Percentiles rank a stretch among this genome's conserved stretches.
phyloP scores from a whole-genome alignment of 2,888 invertebrate species.

The Portevinia maculata region DNA sequence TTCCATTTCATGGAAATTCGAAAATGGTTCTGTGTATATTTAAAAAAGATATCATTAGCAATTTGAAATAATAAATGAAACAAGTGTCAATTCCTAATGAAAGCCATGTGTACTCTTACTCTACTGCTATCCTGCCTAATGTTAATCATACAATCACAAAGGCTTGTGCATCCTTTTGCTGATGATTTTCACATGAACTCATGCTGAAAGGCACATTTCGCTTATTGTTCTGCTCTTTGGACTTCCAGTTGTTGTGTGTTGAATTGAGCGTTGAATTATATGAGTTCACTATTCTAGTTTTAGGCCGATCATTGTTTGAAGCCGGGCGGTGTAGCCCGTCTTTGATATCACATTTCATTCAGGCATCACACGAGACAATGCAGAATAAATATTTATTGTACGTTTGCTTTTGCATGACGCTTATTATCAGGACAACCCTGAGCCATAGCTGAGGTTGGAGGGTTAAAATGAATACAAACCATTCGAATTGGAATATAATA shows the following conservation, averaged over 20 bases:
- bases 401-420: neutral
- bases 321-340: neutral
- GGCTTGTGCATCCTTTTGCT: constrained; percentile 11
- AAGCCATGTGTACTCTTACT: neutral
- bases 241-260: neutral
- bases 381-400: constrained; percentile 23
- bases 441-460: constrained; percentile 10
- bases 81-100: constrained; percentile 23
- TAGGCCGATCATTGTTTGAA: constrained; percentile 7
- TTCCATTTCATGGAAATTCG: constrained; percentile 15
- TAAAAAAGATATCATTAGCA: constrained; percentile 24
- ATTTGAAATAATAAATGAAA: constrained; percentile 31
- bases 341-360: constrained; percentile 9
- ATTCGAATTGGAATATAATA: neutral
- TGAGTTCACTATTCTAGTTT: neutral
- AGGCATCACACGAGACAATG: constrained; percentile 19
- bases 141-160: constrained; percentile 25
- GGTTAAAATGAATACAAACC: constrained; percentile 4
- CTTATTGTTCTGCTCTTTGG: neutral
- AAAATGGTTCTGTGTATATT: neutral
- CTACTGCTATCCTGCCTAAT: neutral
- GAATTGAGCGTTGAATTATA: constrained; percentile 3
- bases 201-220: constrained; percentile 19
- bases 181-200: constrained; percentile 26
- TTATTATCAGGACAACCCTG: constrained; percentile 43